Conservation (phyloP, 2,797 vertebrate genomes). For the Oreochromis grahami region DNA sequence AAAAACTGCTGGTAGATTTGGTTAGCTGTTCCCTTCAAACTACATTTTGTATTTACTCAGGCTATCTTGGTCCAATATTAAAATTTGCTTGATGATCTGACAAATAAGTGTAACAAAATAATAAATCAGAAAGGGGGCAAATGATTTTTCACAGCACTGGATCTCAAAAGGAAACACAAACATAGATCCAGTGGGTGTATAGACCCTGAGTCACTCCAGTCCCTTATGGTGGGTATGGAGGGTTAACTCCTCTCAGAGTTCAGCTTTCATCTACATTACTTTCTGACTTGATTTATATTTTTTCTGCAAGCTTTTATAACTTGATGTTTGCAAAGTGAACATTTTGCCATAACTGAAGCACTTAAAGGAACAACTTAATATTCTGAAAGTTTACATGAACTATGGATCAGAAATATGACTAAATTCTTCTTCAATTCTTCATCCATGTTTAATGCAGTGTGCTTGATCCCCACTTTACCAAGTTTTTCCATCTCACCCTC, state of each 20-base stretch:
- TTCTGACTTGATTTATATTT: accelerated
- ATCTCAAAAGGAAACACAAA: not conserved
- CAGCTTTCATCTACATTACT: not conserved
- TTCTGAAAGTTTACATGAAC: not conserved
- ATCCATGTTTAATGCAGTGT: not conserved
- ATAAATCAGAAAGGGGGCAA: not conserved
- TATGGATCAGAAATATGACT: not conserved
- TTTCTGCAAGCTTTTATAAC: not conserved
- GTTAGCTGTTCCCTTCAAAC: not conserved
- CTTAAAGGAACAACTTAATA: not conserved
- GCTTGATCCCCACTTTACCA: conserved; percentile 32
- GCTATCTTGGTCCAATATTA: not conserved
- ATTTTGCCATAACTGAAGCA: not conserved
- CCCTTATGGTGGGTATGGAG: not conserved
- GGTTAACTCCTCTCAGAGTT: not conserved
- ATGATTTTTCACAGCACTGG: not conserved
- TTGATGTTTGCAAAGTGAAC: not conserved
- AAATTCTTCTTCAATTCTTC: not conserved
- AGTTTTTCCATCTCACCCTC: conserved; percentile 30
- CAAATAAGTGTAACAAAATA: not conserved
- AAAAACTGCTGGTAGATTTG: not conserved
- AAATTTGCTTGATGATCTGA: not conserved
- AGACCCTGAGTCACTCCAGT: not conserved
- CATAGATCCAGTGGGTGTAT: not conserved
- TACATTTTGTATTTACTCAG: not conserved